These are phyloP conservation scores for Cinclus cinclus DNA, from an alignment of 2,113 vertebrate genomes.

Conservation along the genomic window DNA sequence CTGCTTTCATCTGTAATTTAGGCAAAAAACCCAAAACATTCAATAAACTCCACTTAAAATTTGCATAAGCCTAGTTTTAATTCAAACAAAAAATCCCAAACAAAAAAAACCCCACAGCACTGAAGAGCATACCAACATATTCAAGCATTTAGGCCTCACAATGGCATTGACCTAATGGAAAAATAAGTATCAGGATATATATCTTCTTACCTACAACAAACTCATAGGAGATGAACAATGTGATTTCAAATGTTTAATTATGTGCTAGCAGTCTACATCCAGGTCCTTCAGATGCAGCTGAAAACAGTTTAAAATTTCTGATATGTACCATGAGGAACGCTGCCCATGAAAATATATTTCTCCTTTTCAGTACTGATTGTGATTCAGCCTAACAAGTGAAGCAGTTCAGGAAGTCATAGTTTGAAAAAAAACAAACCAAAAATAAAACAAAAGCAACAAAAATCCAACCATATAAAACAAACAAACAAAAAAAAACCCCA, in stretches of 20 bases:
- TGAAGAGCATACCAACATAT: background rate
- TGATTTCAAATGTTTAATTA: background rate
- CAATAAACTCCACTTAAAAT: background rate
- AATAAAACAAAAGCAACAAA: background rate
- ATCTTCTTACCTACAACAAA: background rate
- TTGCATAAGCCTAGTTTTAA: background rate
- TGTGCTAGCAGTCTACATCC: background rate
- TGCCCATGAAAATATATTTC: background rate
- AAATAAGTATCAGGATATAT: background rate
- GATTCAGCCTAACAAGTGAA: background rate
- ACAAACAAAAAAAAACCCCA: too few species aligned
- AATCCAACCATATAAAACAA: too few species aligned
- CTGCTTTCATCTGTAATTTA: background rate
- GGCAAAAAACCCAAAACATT: background rate
- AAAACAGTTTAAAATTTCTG: background rate
- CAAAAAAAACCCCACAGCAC: fast-evolving
- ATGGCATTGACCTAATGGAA: background rate
- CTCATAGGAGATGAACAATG: background rate
- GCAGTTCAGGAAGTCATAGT: background rate
- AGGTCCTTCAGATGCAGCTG: background rate
- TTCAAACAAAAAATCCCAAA: background rate
- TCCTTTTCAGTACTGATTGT: background rate
- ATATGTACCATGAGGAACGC: background rate
- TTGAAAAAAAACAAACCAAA: background rate
- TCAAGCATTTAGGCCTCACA: background rate